phyloP scores from a whole-genome alignment of 1,140 invertebrate species.

The Lamellibrachia luymesi region DNA sequence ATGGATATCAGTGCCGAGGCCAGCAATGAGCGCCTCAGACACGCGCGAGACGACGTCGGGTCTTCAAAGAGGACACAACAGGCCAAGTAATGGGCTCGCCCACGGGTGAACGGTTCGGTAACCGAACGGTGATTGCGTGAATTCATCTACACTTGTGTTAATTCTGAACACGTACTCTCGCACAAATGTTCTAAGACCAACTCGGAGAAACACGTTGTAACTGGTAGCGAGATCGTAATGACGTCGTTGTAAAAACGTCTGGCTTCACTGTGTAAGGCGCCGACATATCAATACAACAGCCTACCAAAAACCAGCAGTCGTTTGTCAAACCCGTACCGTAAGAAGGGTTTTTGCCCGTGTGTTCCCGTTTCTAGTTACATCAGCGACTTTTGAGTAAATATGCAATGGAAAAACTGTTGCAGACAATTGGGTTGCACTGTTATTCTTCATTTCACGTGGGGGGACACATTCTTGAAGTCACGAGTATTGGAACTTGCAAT shows the following conservation, averaged over 20 bases:
- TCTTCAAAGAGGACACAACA: not conserved
- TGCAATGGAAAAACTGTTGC: not conserved
- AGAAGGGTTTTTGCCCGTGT: not conserved
- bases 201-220: not conserved
- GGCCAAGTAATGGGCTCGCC: not conserved
- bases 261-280: not conserved
- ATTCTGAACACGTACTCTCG: not conserved
- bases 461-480: too few species aligned
- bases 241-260: not conserved
- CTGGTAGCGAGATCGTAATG: not conserved
- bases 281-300: not conserved
- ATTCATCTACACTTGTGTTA: not conserved
- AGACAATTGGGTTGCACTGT: too few species aligned
- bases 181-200: not conserved
- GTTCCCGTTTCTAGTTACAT: not conserved
- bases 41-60: not conserved
- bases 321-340: not conserved
- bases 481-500: too few species aligned
- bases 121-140: slow-evolving; percentile 3
- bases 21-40: not conserved
- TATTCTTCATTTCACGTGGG: too few species aligned
- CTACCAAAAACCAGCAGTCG: not conserved
- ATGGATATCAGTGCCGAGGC: not conserved
- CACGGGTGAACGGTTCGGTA: not conserved
- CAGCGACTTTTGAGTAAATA: not conserved